phyloP scores from a whole-genome alignment of 2,797 vertebrate species.

The Pempheris klunzingeri region DNA sequence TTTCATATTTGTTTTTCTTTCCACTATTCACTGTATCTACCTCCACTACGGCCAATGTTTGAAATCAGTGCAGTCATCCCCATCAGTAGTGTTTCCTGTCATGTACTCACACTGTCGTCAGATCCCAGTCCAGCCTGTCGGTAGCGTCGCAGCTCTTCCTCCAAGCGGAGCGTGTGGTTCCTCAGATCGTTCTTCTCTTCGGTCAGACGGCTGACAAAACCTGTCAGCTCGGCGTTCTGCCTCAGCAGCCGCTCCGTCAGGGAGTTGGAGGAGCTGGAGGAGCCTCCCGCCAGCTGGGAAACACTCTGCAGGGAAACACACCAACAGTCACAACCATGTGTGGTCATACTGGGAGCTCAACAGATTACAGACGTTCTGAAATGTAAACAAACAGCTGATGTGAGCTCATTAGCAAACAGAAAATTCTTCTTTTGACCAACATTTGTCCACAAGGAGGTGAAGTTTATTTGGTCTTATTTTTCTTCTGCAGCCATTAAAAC shows the following conservation, averaged over 20 bases:
- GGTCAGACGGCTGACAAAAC: slow-evolving; percentile 93
- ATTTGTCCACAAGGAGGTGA: background rate
- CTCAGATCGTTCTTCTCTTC: slow-evolving; percentile 97
- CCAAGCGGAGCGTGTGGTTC: slow-evolving; percentile 89
- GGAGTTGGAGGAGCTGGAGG: slow-evolving; percentile 84
- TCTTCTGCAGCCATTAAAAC: background rate
- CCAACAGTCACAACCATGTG: slow-evolving; percentile 15
- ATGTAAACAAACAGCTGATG: slow-evolving; percentile 18
- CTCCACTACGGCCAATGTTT: background rate
- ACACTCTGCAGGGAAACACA: slow-evolving; percentile 76
- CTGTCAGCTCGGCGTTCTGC: slow-evolving; percentile 95
- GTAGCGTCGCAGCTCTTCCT: slow-evolving; percentile 90
- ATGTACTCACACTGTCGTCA: slow-evolving; percentile 69
- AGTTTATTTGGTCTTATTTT: background rate
- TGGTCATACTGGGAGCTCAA: slow-evolving; percentile 4
- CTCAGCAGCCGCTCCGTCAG: slow-evolving; percentile 93
- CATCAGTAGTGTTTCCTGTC: background rate
- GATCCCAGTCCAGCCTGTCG: slow-evolving; percentile 79
- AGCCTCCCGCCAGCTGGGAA: slow-evolving; percentile 76
- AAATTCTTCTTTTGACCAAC: background rate
- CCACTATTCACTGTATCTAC: no score
- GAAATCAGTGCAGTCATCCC: background rate
- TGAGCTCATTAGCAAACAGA: background rate
- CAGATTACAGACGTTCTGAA: slow-evolving; percentile 17
- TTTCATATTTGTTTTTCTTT: background rate